Percentiles rank a stretch among this genome's conserved stretches.
Conservation (phyloP, 2,797 vertebrate species). For the Podarcis lilfordi region DNA sequence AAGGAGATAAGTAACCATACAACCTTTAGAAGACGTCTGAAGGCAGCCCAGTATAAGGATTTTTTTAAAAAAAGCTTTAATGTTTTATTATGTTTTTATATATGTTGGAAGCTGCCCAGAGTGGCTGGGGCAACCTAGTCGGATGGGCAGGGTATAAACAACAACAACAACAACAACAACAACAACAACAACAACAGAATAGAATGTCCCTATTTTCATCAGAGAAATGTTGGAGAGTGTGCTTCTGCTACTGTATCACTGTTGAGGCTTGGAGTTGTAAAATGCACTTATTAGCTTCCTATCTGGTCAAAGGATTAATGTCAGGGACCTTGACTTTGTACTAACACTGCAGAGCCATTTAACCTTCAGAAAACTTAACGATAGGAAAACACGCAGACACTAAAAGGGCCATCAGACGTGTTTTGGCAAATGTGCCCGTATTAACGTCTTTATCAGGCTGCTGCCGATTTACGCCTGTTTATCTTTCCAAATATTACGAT, state of each 20-base stretch:
- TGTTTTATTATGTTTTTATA: no score
- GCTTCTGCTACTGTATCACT: slow-evolving; percentile 46
- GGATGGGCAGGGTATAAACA: no score
- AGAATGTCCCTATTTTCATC: no score
- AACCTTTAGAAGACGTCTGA: no score
- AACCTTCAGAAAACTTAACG: slow-evolving; percentile 65
- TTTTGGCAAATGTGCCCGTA: slow-evolving; percentile 56
- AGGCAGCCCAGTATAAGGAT: no score
- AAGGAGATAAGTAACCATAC: no score
- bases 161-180: no score
- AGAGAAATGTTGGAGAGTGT: no score
- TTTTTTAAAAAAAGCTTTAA: no score
- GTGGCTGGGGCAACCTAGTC: no score
- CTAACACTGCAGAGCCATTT: slow-evolving; percentile 43
- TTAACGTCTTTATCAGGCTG: slow-evolving; percentile 64
- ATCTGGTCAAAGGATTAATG: slow-evolving; percentile 66
- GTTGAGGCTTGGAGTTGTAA: slow-evolving; percentile 44
- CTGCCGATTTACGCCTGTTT: slow-evolving; percentile 70
- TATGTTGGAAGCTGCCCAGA: no score
- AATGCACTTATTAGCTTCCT: slow-evolving; percentile 41
- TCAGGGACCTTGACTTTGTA: slow-evolving; percentile 50
- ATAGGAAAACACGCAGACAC: slow-evolving; percentile 39
- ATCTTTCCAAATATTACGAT: slow-evolving; percentile 73
- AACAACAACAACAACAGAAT: no score
- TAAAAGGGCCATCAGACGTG: slow-evolving; percentile 49